A percentile compares a stretch with the other conserved stretches of the same genome.
Conservation (phyloP, 1,140 invertebrate species). For the Globodera ellingtonae region DNA sequence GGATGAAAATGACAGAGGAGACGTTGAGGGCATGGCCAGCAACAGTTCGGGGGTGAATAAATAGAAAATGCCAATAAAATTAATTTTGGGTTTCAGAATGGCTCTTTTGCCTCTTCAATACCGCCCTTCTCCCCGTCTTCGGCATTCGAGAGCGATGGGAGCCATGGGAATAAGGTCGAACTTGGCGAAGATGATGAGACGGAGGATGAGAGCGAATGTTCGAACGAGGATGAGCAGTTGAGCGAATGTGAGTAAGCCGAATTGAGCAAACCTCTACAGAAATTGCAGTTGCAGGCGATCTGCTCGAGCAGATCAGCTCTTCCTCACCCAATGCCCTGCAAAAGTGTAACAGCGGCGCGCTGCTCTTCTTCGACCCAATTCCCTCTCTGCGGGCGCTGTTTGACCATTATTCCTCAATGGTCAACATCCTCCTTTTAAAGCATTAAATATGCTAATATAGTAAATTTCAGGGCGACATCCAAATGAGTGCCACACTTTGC, state of each 20-base stretch:
- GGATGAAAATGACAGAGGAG: not conserved
- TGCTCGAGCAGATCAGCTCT: too few species aligned
- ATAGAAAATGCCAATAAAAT: too few species aligned
- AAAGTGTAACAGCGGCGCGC: conserved; percentile 20
- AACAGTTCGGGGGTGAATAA: not conserved
- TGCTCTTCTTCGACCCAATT: conserved; percentile 23
- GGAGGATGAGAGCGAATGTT: not conserved
- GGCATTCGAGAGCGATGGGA: not conserved
- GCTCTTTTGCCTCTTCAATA: conserved; percentile 2
- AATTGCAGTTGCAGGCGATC: not conserved
- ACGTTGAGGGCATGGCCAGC: conserved; percentile 2
- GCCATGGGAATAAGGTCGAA: not conserved
- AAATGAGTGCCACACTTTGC: conserved; percentile 46
- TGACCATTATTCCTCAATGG: conserved; percentile 36
- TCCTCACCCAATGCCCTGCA: not conserved
- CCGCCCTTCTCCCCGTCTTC: not conserved
- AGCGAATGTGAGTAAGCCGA: not conserved
- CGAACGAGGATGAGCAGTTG: not conserved
- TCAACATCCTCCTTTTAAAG: conserved; percentile 7
- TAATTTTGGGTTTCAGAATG: not conserved
- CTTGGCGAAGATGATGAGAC: not conserved
- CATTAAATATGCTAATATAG: not conserved
- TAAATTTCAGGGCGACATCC: conserved; percentile 38
- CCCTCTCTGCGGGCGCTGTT: conserved; percentile 35
- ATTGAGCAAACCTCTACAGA: not conserved